These are phyloP conservation scores for Xylota sylvarum DNA, from an alignment of 2,888 invertebrate genomes.

Conservation along the genomic window DNA sequence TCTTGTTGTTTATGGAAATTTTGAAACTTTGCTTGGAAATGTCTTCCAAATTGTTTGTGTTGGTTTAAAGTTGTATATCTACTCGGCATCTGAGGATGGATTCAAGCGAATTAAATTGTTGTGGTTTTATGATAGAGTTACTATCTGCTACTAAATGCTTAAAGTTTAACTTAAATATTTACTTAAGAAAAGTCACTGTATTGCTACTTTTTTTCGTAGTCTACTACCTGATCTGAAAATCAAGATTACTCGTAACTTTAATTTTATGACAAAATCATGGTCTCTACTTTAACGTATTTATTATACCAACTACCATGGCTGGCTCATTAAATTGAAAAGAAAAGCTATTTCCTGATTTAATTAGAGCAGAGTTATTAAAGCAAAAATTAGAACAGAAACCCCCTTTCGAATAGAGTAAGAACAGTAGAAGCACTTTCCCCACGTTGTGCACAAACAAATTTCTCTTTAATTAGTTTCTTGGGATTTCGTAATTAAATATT, in stretches of 20 bases:
- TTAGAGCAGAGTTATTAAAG: background rate
- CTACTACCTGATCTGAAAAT: too few species aligned
- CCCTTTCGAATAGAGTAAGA: background rate
- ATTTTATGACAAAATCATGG: too few species aligned
- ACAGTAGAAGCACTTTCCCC: background rate
- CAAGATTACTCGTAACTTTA: too few species aligned
- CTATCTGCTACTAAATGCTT: background rate
- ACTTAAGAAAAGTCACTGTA: background rate
- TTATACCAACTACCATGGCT: background rate
- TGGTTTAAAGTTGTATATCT: background rate
- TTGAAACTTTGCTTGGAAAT: background rate
- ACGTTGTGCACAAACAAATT: background rate
- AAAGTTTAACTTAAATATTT: background rate
- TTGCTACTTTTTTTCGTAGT: too few species aligned
- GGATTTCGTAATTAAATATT: background rate
- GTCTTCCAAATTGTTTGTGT: conserved; percentile 15
- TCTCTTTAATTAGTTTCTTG: background rate
- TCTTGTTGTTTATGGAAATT: conserved; percentile 10
- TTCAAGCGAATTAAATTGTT: background rate
- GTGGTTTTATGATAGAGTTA: background rate
- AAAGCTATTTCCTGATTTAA: background rate
- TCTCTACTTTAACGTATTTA: too few species aligned
- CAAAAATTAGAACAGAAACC: background rate
- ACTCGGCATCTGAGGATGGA: background rate
- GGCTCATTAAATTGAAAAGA: background rate